Conservation (phyloP, 1,140 invertebrate species). For the Aphaenogaster ashmeadi region DNA sequence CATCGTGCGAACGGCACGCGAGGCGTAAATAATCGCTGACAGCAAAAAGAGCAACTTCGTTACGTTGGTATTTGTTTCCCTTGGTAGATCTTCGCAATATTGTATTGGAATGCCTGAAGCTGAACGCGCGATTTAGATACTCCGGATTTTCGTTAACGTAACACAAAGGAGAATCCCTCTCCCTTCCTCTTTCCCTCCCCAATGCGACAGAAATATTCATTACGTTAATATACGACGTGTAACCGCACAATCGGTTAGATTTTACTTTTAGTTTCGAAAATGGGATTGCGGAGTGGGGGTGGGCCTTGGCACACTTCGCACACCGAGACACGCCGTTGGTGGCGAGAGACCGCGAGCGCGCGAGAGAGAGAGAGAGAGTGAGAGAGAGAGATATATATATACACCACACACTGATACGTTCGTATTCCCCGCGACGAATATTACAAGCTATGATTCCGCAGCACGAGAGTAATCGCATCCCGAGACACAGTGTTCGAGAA, state of each 20-base stretch:
- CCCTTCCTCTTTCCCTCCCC: background rate
- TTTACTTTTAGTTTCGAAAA: slow-evolving; percentile 88
- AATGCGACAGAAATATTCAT: slow-evolving; percentile 80
- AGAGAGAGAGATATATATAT: slow-evolving; percentile 40
- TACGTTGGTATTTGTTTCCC: slow-evolving; percentile 7
- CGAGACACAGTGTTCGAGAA: slow-evolving; percentile 17
- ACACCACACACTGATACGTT: slow-evolving; percentile 45
- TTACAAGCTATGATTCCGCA: slow-evolving; percentile 77
- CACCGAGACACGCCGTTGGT: slow-evolving; percentile 79
- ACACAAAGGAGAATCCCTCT: background rate
- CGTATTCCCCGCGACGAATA: slow-evolving; percentile 79
- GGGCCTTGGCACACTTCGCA: slow-evolving; percentile 87
- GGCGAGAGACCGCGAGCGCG: slow-evolving; percentile 56
- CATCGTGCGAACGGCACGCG: slow-evolving; percentile 16
- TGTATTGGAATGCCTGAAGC: background rate
- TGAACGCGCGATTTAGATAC: background rate
- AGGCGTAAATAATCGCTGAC: background rate
- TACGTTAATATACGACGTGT: slow-evolving; percentile 80
- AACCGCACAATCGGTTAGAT: slow-evolving; percentile 86
- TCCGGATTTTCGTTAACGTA: slow-evolving; percentile 37
- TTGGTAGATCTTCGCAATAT: background rate
- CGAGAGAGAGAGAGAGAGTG: slow-evolving; percentile 39
- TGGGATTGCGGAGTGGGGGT: slow-evolving; percentile 84
- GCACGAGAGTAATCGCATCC: slow-evolving; percentile 66
- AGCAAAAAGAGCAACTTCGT: background rate